These are phyloP conservation scores for Ceratina calcarata DNA, from an alignment of 1,140 invertebrate species.

Conservation along the genomic window DNA sequence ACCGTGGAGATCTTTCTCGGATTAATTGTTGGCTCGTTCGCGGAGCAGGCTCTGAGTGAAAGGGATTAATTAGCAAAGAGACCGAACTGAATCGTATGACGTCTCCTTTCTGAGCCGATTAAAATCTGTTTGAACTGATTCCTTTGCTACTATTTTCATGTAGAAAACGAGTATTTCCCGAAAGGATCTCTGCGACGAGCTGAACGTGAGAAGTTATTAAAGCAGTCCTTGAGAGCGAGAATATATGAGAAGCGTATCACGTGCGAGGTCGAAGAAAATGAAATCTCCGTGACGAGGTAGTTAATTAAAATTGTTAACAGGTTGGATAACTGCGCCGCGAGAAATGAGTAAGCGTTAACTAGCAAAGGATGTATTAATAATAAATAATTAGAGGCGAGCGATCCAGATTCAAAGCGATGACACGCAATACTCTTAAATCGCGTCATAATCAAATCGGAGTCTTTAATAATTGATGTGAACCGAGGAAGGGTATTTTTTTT, in stretches of 20 bases:
- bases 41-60: neutral
- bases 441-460: too few relatives aligned
- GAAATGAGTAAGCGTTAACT: neutral
- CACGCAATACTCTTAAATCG: too few relatives aligned
- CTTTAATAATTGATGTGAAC: too few relatives aligned
- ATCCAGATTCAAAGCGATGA: too few relatives aligned
- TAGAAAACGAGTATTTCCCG: too few relatives aligned
- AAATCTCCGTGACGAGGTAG: neutral
- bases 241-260: too few relatives aligned
- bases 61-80: slow-evolving; percentile 1
- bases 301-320: neutral
- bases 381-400: neutral
- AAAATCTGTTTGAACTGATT: slow-evolving; percentile 1
- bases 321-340: neutral
- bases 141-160: too few relatives aligned
- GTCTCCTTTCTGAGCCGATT: neutral
- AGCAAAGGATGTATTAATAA: neutral
- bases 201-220: too few relatives aligned
- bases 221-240: too few relatives aligned
- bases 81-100: neutral
- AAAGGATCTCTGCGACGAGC: too few relatives aligned
- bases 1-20: neutral
- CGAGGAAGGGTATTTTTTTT: too few relatives aligned
- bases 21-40: too few relatives aligned
- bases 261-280: neutral